These are phyloP conservation scores for Drosophila miranda DNA, from an alignment of 1,140 invertebrate genomes.

Conservation along the genomic window DNA sequence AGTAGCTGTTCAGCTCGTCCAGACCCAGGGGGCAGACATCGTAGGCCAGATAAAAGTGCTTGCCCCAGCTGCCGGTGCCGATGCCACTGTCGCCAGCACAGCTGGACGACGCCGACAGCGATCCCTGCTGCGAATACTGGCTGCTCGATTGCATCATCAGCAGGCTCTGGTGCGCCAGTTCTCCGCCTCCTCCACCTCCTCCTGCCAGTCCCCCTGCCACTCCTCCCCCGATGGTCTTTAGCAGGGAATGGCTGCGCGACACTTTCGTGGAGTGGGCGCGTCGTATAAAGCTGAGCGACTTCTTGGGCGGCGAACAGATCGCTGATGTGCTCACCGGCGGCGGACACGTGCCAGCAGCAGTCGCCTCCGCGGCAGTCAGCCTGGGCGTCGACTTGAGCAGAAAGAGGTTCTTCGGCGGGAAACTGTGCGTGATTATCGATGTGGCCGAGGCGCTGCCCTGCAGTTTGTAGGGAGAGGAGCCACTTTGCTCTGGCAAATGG, in stretches of 20 bases:
- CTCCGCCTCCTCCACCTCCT: background rate
- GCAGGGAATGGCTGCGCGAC: slow-evolving; percentile 85
- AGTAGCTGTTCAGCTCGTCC: slow-evolving; percentile 74
- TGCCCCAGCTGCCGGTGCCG: slow-evolving; percentile 83
- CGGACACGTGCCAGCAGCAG: slow-evolving; percentile 2
- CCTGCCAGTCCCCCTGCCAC: background rate
- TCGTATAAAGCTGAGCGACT: slow-evolving; percentile 85
- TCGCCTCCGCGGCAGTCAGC: slow-evolving; percentile 24
- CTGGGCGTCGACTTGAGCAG: slow-evolving; percentile 79
- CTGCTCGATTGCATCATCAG: slow-evolving; percentile 49
- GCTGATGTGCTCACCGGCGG: slow-evolving; percentile 16
- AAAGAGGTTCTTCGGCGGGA: slow-evolving; percentile 81
- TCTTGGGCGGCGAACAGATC: slow-evolving; percentile 81
- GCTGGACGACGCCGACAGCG: slow-evolving; percentile 51
- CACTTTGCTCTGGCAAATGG: slow-evolving; percentile 31
- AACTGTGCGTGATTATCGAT: slow-evolving; percentile 69
- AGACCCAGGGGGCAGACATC: slow-evolving; percentile 73
- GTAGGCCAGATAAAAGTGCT: slow-evolving; percentile 76
- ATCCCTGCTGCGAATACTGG: slow-evolving; percentile 1
- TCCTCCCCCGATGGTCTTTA: slow-evolving; percentile 82
- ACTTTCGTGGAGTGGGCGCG: slow-evolving; percentile 88
- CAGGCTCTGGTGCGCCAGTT: slow-evolving; percentile 32
- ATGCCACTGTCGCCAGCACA: slow-evolving; percentile 62
- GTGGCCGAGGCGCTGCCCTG: slow-evolving; percentile 65
- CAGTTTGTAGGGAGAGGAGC: slow-evolving; percentile 56